These are phyloP conservation scores for Nasua narica DNA, from an alignment of 2,797 vertebrate genomes.

Conservation along the genomic window DNA sequence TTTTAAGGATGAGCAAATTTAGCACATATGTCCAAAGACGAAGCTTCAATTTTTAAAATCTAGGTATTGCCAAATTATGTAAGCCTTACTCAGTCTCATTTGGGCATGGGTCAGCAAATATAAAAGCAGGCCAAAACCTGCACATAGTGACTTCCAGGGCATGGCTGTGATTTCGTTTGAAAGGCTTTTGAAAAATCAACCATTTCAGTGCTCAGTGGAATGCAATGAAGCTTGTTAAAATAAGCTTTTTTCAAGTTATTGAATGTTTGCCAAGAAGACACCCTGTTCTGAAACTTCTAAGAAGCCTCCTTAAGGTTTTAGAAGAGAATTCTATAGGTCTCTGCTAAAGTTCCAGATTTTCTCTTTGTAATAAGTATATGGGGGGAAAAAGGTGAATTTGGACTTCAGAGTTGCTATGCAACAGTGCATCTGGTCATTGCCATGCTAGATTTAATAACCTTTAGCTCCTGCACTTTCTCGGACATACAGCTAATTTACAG, in stretches of 20 bases:
- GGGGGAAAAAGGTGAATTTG: not conserved
- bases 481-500: not conserved
- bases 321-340: not conserved
- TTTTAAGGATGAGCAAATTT: not conserved
- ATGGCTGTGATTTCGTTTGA: not conserved
- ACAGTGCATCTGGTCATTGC: not conserved
- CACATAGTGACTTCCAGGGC: not conserved
- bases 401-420: not conserved
- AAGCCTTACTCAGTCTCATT: not conserved
- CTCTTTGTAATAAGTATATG: not conserved
- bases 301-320: not conserved
- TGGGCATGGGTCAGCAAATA: not conserved
- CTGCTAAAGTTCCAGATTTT: not conserved
- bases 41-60: not conserved
- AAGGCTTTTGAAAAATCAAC: slow-evolving; percentile 28
- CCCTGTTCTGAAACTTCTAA: not conserved
- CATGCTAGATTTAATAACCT: not conserved
- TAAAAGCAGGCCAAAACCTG: not conserved
- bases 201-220: not conserved
- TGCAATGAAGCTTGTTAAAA: not conserved
- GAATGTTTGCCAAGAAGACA: slow-evolving; percentile 15
- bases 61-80: not conserved
- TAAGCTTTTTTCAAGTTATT: not conserved
- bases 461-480: not conserved
- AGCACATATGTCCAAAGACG: not conserved